Base-by-base conservation (phyloP, 2,797 vertebrate genomes). In the Rhinella marina region DNA sequence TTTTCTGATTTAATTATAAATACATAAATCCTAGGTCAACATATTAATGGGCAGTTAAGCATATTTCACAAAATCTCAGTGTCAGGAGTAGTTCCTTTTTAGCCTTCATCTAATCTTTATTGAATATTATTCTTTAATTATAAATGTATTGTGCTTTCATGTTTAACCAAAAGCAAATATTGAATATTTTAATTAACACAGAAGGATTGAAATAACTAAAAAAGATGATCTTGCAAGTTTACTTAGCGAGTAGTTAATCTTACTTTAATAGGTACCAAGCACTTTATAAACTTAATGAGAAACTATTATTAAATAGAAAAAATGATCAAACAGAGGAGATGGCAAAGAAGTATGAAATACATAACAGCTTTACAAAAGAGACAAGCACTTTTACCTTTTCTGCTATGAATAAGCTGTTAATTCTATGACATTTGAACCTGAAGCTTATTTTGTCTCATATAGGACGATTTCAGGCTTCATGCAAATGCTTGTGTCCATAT, bases 121-220 rank as follows among this genome's bases (percentile, higher is more conserved):
- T 70, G 52, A 25, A 23, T 57, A 57, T 59, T 73, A n/a, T 70
- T 70, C 54, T 82, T 82, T 84, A 73, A 84, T 75, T 84, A 73
- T 72, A 14, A 70, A 73, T n/a, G 10, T 73, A 32, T 57, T 84
- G 29, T 84, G 56, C n/a, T 32, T 27, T 32, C 27, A 16, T 70
- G 25, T 82, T 82, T 25, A 73, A 84, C 52, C 29, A 23, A 72
- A 72, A 84, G 3, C 68, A 84, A 84, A 84, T 84, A 84, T 84
- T 84, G 29, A 13, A 73, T 11, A 73, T 84, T 84, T 84, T 73
- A 84, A 84, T 84, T 84, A 82, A 82, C 62, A 59, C 11, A 19
- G 50, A 59, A 56, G 11, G 59, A 16, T 23, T 73, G 52, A 72
- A 84, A 59, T n/a, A n/a, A 23, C 25, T n/a, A 84, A 66, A 84